These are phyloP conservation scores for Oreochromis spilurus DNA, from an alignment of 2,113 vertebrate species.

Conservation along the genomic window DNA sequence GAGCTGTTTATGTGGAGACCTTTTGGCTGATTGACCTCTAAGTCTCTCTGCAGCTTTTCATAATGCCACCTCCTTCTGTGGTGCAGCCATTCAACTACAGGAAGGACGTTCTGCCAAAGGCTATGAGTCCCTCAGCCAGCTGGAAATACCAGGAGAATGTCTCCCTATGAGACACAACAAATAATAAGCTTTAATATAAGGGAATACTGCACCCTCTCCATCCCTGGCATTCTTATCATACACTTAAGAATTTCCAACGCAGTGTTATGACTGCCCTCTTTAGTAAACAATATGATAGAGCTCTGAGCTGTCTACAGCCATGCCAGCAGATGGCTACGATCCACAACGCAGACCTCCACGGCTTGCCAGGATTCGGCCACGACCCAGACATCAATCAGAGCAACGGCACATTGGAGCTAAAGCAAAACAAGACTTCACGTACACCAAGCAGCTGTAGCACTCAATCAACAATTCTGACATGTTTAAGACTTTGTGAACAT, in stretches of 20 bases:
- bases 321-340: constrained; percentile 10
- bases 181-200: constrained; percentile 58
- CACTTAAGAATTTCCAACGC: background rate
- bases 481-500: background rate
- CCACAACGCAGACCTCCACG: constrained; percentile 2
- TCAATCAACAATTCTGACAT: constrained; percentile 18
- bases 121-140: constrained; percentile 12
- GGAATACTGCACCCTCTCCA: constrained; percentile 14
- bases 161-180: constrained; percentile 6
- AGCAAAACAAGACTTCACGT: constrained; percentile 18
- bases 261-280: background rate
- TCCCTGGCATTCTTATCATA: background rate
- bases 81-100: background rate
- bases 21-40: constrained; percentile 14
- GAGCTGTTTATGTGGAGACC: constrained; percentile 24
- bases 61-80: constrained; percentile 21
- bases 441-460: constrained; percentile 22
- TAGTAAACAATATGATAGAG: background rate
- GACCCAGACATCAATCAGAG: constrained; percentile 16
- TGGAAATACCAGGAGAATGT: constrained; percentile 27
- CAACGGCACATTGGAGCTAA: background rate
- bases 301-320: background rate
- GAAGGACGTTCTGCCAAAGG: constrained; percentile 43
- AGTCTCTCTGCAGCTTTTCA: constrained; percentile 5
- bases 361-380: background rate